phyloP scores from a whole-genome alignment of 2,888 invertebrate genomes.

The Ischnus inquisitorius region DNA sequence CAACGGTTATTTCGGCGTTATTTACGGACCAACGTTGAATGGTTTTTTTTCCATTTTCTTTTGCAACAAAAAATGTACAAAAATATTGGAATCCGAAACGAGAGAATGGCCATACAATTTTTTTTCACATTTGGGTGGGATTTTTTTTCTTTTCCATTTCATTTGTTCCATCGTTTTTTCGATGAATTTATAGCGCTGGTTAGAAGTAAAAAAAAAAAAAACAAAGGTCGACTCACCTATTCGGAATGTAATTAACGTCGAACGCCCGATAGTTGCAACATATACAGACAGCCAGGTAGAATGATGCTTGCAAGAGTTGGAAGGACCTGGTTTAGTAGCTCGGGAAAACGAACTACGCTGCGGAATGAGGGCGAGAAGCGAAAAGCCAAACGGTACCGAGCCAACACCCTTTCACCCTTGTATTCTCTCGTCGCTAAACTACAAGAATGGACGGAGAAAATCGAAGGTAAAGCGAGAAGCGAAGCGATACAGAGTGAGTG shows the following conservation, averaged over 20 bases:
- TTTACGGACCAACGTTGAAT: background rate
- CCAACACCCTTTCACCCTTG: constrained; percentile 6
- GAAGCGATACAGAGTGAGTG: background rate
- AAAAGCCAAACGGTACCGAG: constrained; percentile 27
- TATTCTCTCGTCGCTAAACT: constrained; percentile 16
- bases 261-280: constrained; percentile 44
- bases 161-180: constrained; percentile 5
- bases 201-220: background rate
- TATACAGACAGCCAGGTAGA: constrained; percentile 25
- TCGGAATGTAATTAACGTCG: constrained; percentile 64
- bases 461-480: constrained; percentile 9
- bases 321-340: constrained; percentile 35
- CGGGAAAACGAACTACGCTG: constrained; percentile 8
- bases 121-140: constrained; percentile 1
- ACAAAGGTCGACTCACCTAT: constrained; percentile 30
- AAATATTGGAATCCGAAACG: background rate
- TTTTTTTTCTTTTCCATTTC: background rate
- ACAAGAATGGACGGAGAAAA: constrained; percentile 8
- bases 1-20: background rate
- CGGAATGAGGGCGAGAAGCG: constrained; percentile 7
- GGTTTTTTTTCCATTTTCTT: background rate
- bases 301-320: constrained; percentile 37
- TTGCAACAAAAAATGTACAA: background rate
- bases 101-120: background rate
- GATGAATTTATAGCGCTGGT: constrained; percentile 29